Evolutionary conservation across 2,113 vertebrate species (phyloP).

Genomic region (Neogale vison): DNA sequence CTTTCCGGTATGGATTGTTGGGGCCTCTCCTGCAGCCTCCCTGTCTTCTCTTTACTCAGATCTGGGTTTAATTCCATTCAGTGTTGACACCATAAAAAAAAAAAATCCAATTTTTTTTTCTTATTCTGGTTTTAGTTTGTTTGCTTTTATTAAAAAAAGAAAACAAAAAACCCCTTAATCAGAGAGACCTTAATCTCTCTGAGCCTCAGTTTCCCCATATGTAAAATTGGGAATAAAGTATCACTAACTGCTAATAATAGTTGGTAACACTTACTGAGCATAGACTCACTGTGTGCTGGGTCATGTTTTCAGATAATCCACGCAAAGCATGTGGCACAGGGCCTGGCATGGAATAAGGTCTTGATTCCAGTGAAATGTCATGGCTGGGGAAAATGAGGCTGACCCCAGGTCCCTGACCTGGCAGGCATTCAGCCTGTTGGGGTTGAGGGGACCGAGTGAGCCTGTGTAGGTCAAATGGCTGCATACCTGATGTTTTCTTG

Average conservation of each 20-base stretch:
- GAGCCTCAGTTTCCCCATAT: not conserved
- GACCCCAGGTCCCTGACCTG: not conserved
- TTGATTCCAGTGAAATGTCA: not conserved
- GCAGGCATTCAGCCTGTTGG: rapidly evolving
- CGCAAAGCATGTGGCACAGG: not conserved
- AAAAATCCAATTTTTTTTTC: not conserved
- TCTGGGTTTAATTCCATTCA: not conserved
- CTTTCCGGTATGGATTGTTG: not conserved
- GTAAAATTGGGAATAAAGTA: not conserved
- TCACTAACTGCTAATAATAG: not conserved
- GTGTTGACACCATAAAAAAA: not conserved
- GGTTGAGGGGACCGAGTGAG: not conserved
- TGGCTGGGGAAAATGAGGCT: not conserved
- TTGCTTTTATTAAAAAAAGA: not conserved
- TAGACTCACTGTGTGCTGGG: not conserved
- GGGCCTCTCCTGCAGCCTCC: not conserved
- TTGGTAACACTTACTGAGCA: not conserved
- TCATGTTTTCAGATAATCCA: not conserved
- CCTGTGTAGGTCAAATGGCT: rapidly evolving
- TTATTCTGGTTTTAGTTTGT: not conserved
- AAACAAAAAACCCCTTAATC: not conserved
- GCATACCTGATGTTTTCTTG: not conserved
- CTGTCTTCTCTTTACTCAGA: not conserved
- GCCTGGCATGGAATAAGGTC: not conserved
- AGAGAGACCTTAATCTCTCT: not conserved